Conservation (phyloP, 2,113 vertebrate species). For the Caracal caracal region DNA sequence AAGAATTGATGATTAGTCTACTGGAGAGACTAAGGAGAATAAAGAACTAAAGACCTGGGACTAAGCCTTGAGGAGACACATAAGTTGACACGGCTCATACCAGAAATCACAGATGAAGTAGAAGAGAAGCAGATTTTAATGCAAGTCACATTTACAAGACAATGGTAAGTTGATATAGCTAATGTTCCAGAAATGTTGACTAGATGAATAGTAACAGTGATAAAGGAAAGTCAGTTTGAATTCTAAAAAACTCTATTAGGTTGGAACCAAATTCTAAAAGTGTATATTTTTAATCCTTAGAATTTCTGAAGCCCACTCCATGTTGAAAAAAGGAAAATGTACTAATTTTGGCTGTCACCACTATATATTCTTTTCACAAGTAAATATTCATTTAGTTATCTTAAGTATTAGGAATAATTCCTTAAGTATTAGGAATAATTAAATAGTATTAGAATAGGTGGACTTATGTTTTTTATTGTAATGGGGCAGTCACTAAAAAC, state of each 20-base stretch:
- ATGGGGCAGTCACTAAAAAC: not conserved
- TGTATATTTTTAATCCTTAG: not conserved
- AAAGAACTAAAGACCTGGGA: not conserved
- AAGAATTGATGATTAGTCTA: not conserved
- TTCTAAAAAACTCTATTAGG: not conserved
- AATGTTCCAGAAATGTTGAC: not conserved
- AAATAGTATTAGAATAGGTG: not conserved
- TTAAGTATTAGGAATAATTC: constrained; percentile 19
- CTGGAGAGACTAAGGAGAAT: not conserved
- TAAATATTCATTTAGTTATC: constrained; percentile 38
- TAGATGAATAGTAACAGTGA: not conserved
- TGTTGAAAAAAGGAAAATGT: constrained; percentile 31
- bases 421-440: constrained; percentile 18
- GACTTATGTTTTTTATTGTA: not conserved
- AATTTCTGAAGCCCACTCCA: not conserved
- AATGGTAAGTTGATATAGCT: not conserved
- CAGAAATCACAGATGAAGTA: not conserved
- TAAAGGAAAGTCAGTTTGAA: not conserved
- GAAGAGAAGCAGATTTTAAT: not conserved
- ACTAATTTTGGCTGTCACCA: constrained; percentile 23
- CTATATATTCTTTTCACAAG: constrained; percentile 1
- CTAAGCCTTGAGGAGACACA: not conserved
- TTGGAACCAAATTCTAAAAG: not conserved
- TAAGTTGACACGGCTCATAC: not conserved
- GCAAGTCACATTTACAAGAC: not conserved